Evolutionary conservation across 2,888 invertebrate species (phyloP), one percentile per base, ranked within the genome.

Genomic region (Polyommatus icarus): DNA sequence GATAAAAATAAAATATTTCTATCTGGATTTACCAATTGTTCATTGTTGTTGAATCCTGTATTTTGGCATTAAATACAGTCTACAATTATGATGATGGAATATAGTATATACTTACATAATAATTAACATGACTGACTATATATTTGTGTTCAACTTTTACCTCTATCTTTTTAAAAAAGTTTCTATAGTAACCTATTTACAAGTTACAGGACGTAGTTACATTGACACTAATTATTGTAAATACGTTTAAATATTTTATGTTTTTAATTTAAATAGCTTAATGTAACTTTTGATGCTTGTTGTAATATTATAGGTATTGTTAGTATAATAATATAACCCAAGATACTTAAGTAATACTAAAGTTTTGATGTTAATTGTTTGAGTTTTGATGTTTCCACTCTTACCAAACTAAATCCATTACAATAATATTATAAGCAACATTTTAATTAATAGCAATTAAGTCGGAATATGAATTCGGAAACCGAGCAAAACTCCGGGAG

Each of bases 391-490:
- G 24, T 29, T 67, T 61, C 20, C 20, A 10, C 10, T 61, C 61
- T 12, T 67, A 24, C 29, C 4, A 67, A 67, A 67, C 67, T 67
- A 29, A 67, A 67, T 67, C 67, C 29, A 12, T 67, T 29, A 67
- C 29, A 29, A 29, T 29, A 24, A 24, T 24, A 24, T 24, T 24
- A 67, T 67, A 29, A 67, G 24, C 29, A 67, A 18, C 12, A 29
- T 29, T 67, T 67, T 29, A 67, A 67, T 67, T 67, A 29, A 32
- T 29, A 67, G 67, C 67, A 67, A 67, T 32, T 67, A 67, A 67
- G 29, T 67, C 29, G 67, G 1, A 32, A 67, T 67, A 67, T 67
- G 67, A 67, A 32, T 29, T 32, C 18, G 67, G 67, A 67, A 72
- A 73, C 46, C 40, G 46, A 73, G 73, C 73, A 40, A 73, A 46